Evolutionary conservation across 2,888 invertebrate genomes (phyloP).

Genomic region (Tanypteryx hageni): DNA sequence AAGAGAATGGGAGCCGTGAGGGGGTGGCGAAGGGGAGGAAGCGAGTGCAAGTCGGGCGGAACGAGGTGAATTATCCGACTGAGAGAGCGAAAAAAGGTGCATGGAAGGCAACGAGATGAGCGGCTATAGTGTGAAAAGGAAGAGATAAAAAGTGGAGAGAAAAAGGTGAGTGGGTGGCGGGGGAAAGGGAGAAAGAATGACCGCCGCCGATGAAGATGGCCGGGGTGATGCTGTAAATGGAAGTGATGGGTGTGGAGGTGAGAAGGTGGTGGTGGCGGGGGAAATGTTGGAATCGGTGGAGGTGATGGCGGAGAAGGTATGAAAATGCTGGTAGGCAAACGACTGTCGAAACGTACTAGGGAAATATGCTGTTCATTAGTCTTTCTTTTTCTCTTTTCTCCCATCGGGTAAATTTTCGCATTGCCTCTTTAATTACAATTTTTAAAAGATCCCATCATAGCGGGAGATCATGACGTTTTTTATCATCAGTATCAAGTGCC

Average conservation of each 20-base stretch:
- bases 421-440: too few relatives aligned
- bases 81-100: neutral
- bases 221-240: neutral
- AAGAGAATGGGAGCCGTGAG: neutral
- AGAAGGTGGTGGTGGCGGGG: neutral
- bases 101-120: neutral
- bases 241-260: neutral
- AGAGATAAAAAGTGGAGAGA: neutral
- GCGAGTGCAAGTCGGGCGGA: neutral
- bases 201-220: neutral
- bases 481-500: too few relatives aligned
- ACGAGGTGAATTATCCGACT: conserved; percentile 10
- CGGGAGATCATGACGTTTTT: too few relatives aligned
- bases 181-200: neutral
- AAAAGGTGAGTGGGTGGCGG: neutral
- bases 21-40: neutral
- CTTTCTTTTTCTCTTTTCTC: too few relatives aligned
- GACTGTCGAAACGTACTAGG: too few relatives aligned
- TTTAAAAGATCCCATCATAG: too few relatives aligned
- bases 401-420: too few relatives aligned
- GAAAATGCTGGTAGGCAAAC: neutral
- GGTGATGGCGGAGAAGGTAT: neutral
- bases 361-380: too few relatives aligned
- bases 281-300: neutral
- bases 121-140: neutral